Conservation (phyloP, 2,888 invertebrate species). For the Ptychoptera contaminata region DNA sequence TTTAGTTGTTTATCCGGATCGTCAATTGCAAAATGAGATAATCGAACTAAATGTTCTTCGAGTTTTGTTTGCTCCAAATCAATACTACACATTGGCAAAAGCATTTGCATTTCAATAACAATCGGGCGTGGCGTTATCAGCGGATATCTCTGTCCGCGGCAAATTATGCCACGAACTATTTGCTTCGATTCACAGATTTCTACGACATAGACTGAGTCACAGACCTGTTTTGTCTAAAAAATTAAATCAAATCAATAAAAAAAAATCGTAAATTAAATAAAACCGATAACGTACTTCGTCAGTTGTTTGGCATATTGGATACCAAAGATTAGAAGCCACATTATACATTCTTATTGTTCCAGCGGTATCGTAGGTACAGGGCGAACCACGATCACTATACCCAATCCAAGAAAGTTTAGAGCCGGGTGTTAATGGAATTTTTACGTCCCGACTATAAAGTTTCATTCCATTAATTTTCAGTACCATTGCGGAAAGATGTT, state of each 20-base stretch:
- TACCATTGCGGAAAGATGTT: constrained; percentile 37
- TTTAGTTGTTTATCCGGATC: constrained; percentile 51
- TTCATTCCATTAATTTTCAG: constrained; percentile 33
- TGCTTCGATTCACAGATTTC: constrained; percentile 64
- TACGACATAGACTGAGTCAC: constrained; percentile 60
- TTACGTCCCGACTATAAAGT: constrained; percentile 36
- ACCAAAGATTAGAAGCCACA: constrained; percentile 56
- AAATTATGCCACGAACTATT: constrained; percentile 66
- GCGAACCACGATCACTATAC: constrained; percentile 66
- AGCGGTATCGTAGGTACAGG: constrained; percentile 56
- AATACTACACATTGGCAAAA: constrained; percentile 62
- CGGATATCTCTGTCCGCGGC: constrained; percentile 80
- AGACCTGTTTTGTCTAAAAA: constrained; percentile 42
- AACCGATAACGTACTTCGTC: constrained; percentile 41
- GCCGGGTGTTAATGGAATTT: constrained; percentile 49
- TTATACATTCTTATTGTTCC: constrained; percentile 62
- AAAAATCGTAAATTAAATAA: not conserved
- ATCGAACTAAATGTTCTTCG: constrained; percentile 57
- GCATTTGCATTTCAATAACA: constrained; percentile 55
- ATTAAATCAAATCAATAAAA: constrained; percentile 2
- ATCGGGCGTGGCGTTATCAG: constrained; percentile 74
- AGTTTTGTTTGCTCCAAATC: constrained; percentile 64
- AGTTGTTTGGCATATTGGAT: constrained; percentile 61
- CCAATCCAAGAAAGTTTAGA: constrained; percentile 61
- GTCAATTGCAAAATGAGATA: constrained; percentile 42